Base-by-base conservation (phyloP, 2,888 invertebrate genomes). In the Sussaba pulchella region DNA sequence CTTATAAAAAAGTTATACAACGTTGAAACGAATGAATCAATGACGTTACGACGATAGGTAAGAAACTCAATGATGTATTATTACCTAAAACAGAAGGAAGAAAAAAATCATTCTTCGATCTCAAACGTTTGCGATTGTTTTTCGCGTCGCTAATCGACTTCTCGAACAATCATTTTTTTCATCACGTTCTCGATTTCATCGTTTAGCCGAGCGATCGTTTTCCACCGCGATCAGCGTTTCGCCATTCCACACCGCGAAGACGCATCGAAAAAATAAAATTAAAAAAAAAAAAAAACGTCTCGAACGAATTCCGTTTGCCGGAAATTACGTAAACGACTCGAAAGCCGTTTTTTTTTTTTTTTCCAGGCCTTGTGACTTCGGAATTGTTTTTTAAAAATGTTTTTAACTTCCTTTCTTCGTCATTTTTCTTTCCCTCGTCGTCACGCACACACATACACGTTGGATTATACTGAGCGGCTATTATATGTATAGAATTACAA, bases 41-140 rank as follows among this genome's bases (percentile, higher is more conserved):
- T 83, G 85, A 86, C 84, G 82, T 83, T 71, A n/a, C n/a, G 77
- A 86, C 78, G 85, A 84, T 86, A 84, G 78, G 78, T 82, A 84
- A 82, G 83, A 84, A 82, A 83, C 70, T 85, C 76, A 84, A 85
- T 69, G 75, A 84, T 77, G 77, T 83, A 71, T 83, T 79, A 79
- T 79, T 78, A 66, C 31, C 63, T 59, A 77, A 31, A 31, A 31
- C 4, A 31, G 6, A 31, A 31, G 31, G 6, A 31, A 31, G 6
- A 31, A 31, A 78, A 78, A 77, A 71, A 82, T 78, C 50, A n/a
- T 57, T 31, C 41, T 73, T 73, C 21, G 19, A 66, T 10, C 14
- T 41, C 45, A 71, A 31, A n/a, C 54, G 31, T 57, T 31, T 64
- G 71, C 71, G 19, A 43, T 54, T 45, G 47, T 47, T 21, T n/a